phyloP scores from a whole-genome alignment of 2,888 invertebrate species.

The Drosophila cognata region DNA sequence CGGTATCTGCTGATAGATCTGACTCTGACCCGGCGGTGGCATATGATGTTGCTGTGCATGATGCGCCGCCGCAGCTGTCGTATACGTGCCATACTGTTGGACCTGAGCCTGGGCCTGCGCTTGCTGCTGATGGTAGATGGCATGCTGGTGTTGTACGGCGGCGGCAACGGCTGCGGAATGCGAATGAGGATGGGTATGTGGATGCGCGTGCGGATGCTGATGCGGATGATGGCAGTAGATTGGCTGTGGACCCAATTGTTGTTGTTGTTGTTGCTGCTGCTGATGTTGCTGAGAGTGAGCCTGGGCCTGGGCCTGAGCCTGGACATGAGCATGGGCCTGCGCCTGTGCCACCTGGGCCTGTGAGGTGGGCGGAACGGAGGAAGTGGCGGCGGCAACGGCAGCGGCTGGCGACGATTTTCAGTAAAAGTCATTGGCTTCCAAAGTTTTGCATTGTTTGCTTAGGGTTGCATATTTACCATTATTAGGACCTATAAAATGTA shows the following conservation, averaged over 20 bases:
- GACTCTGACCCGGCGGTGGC: conserved; percentile 82
- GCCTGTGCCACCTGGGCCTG: conserved; percentile 80
- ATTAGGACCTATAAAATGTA: conserved; percentile 87
- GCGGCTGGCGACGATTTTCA: conserved; percentile 90
- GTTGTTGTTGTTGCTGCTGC: conserved; percentile 62
- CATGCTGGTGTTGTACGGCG: conserved; percentile 86
- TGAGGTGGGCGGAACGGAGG: conserved; percentile 76
- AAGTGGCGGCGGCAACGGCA: conserved; percentile 82
- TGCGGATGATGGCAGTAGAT: conserved; percentile 86
- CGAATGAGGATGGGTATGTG: conserved; percentile 83
- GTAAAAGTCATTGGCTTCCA: conserved; percentile 97
- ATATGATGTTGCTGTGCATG: conserved; percentile 80
- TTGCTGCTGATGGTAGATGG: conserved; percentile 84
- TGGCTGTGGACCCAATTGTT: conserved; percentile 83
- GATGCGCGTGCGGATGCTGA: conserved; percentile 82
- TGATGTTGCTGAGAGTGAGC: conserved; percentile 46
- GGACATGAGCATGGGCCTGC: conserved; percentile 45
- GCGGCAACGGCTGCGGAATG: conserved; percentile 86
- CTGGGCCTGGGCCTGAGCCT: conserved; percentile 51
- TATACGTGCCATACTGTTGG: conserved; percentile 82
- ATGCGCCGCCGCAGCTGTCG: conserved; percentile 72
- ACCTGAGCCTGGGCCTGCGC: conserved; percentile 55
- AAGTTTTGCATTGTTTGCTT: conserved; percentile 98
- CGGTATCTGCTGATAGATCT: conserved; percentile 85
- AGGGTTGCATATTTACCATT: conserved; percentile 97